Conservation (phyloP, 2,888 invertebrate genomes). For the Marronus borbonicus region DNA sequence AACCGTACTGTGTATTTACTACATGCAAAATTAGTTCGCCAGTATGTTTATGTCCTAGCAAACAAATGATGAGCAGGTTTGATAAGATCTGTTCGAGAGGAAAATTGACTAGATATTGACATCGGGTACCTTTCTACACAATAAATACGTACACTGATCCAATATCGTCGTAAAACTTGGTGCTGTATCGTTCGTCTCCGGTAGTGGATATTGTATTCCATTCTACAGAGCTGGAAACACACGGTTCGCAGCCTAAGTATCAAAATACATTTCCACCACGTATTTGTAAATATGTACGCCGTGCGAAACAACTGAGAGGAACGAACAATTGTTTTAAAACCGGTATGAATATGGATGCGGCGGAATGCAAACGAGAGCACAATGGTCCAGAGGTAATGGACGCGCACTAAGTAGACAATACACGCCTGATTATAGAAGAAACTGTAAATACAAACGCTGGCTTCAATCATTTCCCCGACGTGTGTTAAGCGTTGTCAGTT, state of each 20-base stretch:
- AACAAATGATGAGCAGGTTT: background rate
- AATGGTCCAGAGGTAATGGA: constrained; percentile 67
- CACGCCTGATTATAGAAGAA: constrained; percentile 69
- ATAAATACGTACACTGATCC: background rate
- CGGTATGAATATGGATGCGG: constrained; percentile 69
- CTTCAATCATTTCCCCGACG: constrained; percentile 69
- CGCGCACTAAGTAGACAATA: constrained; percentile 69
- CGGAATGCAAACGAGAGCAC: constrained; percentile 65
- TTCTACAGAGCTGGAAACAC: background rate
- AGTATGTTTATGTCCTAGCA: too few species aligned
- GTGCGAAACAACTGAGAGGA: constrained; percentile 61
- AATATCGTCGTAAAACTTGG: constrained; percentile 4
- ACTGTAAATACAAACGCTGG: constrained; percentile 69
- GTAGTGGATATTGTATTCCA: background rate
- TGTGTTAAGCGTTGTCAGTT: constrained; percentile 61
- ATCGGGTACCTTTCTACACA: background rate
- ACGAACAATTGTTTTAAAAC: constrained; percentile 69
- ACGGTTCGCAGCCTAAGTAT: constrained; percentile 18
- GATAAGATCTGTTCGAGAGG: background rate
- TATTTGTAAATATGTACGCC: constrained; percentile 47
- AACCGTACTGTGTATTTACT: too few species aligned
- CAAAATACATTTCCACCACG: constrained; percentile 45
- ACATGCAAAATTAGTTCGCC: too few species aligned
- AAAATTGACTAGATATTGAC: constrained; percentile 13
- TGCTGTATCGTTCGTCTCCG: background rate